Evolutionary conservation across 2,888 invertebrate genomes (phyloP), one percentile per base, ranked within the genome.

Genomic region (Gandaritis pyraliata): DNA sequence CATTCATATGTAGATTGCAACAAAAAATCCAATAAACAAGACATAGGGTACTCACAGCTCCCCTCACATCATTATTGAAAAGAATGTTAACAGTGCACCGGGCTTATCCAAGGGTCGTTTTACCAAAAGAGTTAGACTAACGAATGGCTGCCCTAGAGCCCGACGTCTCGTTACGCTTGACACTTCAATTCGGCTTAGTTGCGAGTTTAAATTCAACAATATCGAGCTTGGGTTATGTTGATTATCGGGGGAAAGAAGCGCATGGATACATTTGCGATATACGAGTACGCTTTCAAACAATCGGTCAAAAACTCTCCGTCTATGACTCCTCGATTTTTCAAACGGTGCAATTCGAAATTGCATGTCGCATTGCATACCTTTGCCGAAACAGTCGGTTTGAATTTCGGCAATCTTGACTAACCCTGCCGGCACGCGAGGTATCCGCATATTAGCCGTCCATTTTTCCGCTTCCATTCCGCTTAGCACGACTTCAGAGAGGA

Each of bases 11-110:
- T 87, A 92, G 88, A 92, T 88, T 87, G 91, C 80, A 87, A 89
- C 90, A 91, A 91, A 92, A 91, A 92, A 91, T 90, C 91, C 90
- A 91, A 91, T 92, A 91, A 91, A 91, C 90, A 90, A 89, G 87
- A 87, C 86, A 85, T 77, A 81, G 88, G 82, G 86, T 76, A 78
- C 83, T 85, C 81, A 76, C 78, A 77, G 81, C 84, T 86, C 88
- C 90, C 90, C 87, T 83, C 76, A 60, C 82, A 81, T 90, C 89
- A 89, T 91, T 91, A 91, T 91, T 90, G 90, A 90, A 90, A 91
- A 88, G 89, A 91, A 91, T 91, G 89, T 90, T 89, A 91, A 86
- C 87, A 87, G 85, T 80, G 85, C 88, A 87, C 80, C 83, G 82
- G 83, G 89, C 87, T 90, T 87, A 91, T 87, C 87, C 84, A 71